These are phyloP conservation scores for Eulimnadia texana DNA, from an alignment of 1,140 invertebrate species.

Conservation along the genomic window DNA sequence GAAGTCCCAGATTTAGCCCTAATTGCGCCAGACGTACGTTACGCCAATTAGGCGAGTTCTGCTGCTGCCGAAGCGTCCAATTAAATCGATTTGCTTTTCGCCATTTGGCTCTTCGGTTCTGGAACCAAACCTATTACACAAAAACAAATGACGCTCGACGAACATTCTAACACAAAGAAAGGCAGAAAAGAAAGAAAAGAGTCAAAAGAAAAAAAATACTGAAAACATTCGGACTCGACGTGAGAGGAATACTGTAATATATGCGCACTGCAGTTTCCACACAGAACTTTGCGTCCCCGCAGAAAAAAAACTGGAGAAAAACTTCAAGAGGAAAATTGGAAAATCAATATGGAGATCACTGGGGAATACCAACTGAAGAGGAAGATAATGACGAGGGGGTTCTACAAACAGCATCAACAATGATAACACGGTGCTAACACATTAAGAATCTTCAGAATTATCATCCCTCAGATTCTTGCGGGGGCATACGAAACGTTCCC, in stretches of 20 bases:
- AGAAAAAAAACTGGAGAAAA: not conserved
- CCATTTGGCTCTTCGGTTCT: not conserved
- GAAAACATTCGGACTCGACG: not conserved
- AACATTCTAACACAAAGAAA: not conserved
- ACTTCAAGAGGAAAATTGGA: not conserved
- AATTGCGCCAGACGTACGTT: not conserved
- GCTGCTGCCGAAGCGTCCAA: not conserved
- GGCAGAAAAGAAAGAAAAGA: not conserved
- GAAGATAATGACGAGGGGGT: not conserved
- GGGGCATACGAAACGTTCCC: too few species aligned
- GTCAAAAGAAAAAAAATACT: not conserved
- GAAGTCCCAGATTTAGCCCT: not conserved
- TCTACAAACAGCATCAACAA: not conserved
- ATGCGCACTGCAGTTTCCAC: not conserved
- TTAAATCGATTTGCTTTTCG: not conserved
- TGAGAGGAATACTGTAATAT: not conserved
- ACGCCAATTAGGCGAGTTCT: not conserved
- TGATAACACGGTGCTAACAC: not conserved
- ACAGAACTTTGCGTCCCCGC: too few species aligned
- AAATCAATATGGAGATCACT: not conserved
- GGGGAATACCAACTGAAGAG: too few species aligned
- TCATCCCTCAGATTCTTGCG: too few species aligned
- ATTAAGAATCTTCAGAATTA: not conserved
- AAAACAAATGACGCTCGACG: not conserved
- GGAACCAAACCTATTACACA: not conserved